A percentile compares a stretch with the other conserved stretches of the same genome.
Evolutionary conservation across 2,113 vertebrate genomes (phyloP).

Genomic region (Glaucidium brasilianum): DNA sequence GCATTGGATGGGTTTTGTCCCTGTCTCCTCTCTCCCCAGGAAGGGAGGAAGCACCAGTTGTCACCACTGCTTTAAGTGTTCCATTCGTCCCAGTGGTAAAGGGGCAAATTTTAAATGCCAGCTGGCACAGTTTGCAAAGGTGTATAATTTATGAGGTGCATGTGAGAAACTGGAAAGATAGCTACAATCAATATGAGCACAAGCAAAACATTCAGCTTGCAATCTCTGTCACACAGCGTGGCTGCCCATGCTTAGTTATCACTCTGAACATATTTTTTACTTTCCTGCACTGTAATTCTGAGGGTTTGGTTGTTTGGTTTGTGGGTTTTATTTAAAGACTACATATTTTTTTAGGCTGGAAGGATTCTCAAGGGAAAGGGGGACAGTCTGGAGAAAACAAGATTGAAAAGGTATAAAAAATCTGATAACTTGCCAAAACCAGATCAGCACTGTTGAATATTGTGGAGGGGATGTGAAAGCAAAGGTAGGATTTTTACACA

Average conservation of each 20-base stretch:
- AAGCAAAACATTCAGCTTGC: slow-evolving; percentile 4
- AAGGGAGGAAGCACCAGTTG: background rate
- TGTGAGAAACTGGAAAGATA: slow-evolving; percentile 26
- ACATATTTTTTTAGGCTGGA: background rate
- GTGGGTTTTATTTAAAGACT: background rate
- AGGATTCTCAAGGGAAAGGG: background rate
- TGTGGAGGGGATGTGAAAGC: background rate
- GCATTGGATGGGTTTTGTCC: background rate
- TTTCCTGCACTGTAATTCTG: background rate
- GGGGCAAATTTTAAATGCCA: slow-evolving; percentile 1
- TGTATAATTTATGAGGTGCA: background rate
- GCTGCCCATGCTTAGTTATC: slow-evolving; percentile 10
- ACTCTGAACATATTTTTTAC: background rate
- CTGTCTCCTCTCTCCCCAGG: background rate
- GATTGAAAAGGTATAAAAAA: background rate
- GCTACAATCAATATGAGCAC: background rate
- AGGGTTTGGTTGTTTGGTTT: background rate
- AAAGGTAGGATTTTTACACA: background rate
- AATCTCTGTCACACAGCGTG: background rate
- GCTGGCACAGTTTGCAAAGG: background rate
- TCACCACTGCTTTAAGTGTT: background rate
- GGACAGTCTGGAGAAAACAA: background rate
- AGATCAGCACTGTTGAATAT: background rate
- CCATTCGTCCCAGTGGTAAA: background rate
- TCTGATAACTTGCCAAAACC: background rate